Conservation (phyloP, 2,797 vertebrate species). For the Halcyon chelicuti region DNA sequence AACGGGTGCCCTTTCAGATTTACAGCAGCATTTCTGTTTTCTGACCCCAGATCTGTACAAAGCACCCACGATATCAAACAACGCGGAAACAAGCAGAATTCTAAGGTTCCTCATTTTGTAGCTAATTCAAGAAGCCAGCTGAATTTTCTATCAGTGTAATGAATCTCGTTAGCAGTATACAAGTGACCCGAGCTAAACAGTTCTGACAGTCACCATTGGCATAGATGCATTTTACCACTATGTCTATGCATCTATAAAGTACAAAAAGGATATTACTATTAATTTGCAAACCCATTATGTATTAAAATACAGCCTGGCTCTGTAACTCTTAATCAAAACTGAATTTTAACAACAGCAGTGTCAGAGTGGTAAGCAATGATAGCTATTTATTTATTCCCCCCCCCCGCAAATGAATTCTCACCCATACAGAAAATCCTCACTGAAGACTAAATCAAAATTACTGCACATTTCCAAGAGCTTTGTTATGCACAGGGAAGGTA, state of each 20-base stretch:
- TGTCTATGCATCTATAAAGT: not conserved
- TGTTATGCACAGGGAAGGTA: not conserved
- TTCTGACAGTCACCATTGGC: not conserved
- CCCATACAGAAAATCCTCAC: not conserved
- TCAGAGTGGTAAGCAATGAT: not conserved
- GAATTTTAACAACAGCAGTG: conserved; percentile 3
- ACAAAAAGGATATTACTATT: not conserved
- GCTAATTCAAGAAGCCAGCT: not conserved
- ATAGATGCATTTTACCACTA: not conserved
- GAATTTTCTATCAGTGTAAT: not conserved
- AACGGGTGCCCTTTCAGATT: not conserved
- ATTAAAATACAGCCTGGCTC: conserved; percentile 3
- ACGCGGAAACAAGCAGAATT: not conserved
- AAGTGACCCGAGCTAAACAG: not conserved
- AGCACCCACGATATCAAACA: not conserved
- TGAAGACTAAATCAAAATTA: not conserved
- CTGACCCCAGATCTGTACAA: not conserved
- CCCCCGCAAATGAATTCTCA: not conserved
- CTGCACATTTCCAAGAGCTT: not conserved
- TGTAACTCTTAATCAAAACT: conserved; percentile 32
- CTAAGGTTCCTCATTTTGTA: not conserved
- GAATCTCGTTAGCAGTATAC: not conserved
- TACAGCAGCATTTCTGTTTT: not conserved
- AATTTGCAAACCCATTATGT: not conserved
- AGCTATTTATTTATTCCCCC: not conserved